A percentile compares a stretch with the other conserved stretches of the same genome.
These are phyloP conservation scores for Anoplolepis gracilipes DNA, from an alignment of 1,140 invertebrate species.

Conservation along the genomic window DNA sequence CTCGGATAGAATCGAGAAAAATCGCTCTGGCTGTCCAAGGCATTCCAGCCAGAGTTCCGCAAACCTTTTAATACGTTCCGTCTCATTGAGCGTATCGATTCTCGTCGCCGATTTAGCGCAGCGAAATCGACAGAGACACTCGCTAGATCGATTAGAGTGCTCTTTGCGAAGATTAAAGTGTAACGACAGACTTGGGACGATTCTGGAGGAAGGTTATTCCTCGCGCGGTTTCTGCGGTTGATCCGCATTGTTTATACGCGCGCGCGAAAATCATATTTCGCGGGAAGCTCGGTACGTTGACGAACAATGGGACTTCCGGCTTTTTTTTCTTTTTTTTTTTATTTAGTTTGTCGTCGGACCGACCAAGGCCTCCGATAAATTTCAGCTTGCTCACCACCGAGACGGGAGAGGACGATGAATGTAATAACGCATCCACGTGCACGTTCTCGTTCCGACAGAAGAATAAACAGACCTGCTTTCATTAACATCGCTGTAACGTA, in stretches of 20 bases:
- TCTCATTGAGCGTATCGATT: slow-evolving; percentile 37
- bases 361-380: slow-evolving; percentile 64
- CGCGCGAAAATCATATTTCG: slow-evolving; percentile 76
- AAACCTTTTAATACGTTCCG: slow-evolving; percentile 30
- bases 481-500: slow-evolving; percentile 57
- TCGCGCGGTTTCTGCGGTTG: slow-evolving; percentile 37
- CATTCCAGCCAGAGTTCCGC: slow-evolving; percentile 21
- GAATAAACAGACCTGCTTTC: slow-evolving; percentile 58
- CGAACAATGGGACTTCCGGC: slow-evolving; percentile 70
- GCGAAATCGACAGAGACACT: not conserved
- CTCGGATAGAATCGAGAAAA: slow-evolving; percentile 19
- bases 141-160: not conserved
- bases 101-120: not conserved
- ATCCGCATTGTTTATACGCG: slow-evolving; percentile 46
- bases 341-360: slow-evolving; percentile 44
- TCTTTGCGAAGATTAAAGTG: not conserved
- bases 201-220: slow-evolving; percentile 3
- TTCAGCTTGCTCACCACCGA: slow-evolving; percentile 26
- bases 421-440: slow-evolving; percentile 45
- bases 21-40: slow-evolving; percentile 9
- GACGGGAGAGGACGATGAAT: not conserved
- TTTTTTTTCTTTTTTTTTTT: too few species aligned
- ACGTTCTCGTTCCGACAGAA: not conserved
- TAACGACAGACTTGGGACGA: slow-evolving; percentile 46
- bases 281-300: slow-evolving; percentile 38